Percentiles rank a stretch among this genome's conserved stretches.
These are phyloP conservation scores for Cetonia aurata DNA, from an alignment of 2,888 invertebrate genomes.

Conservation along the genomic window DNA sequence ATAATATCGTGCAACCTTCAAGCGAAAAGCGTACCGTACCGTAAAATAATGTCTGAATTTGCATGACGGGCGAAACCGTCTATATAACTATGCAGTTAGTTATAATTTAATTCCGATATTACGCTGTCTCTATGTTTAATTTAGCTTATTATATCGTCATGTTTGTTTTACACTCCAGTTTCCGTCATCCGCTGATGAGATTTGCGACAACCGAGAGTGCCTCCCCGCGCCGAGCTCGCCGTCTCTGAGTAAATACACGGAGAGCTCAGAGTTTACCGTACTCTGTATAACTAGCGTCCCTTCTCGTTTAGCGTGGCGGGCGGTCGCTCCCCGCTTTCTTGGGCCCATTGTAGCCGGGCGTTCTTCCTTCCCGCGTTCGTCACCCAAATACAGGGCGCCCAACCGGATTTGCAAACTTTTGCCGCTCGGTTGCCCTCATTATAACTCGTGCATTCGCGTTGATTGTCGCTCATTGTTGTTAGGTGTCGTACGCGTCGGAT, in stretches of 20 bases:
- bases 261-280: background rate
- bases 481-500: slow-evolving; percentile 44
- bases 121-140: slow-evolving; percentile 62
- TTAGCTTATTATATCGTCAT: slow-evolving; percentile 64
- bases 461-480: slow-evolving; percentile 61
- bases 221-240: background rate
- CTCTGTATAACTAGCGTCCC: background rate
- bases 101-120: slow-evolving; percentile 63
- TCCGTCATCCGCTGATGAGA: slow-evolving; percentile 62
- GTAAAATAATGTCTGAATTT: slow-evolving; percentile 61
- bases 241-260: slow-evolving; percentile 41
- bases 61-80: slow-evolving; percentile 59
- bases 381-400: slow-evolving; percentile 28
- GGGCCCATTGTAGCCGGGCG: background rate
- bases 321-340: too few relatives aligned
- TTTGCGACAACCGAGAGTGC: slow-evolving; percentile 52
- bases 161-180: slow-evolving; percentile 62
- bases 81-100: slow-evolving; percentile 59
- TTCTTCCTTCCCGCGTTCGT: slow-evolving; percentile 9
- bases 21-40: slow-evolving; percentile 55
- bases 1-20: background rate
- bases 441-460: slow-evolving; percentile 57
- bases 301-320: too few relatives aligned
- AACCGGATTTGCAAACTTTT: slow-evolving; percentile 56
- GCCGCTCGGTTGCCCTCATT: slow-evolving; percentile 54